Evolutionary conservation across 2,888 invertebrate species (phyloP), one percentile per base, ranked within the genome.

Genomic region (Drosophila prolongata): DNA sequence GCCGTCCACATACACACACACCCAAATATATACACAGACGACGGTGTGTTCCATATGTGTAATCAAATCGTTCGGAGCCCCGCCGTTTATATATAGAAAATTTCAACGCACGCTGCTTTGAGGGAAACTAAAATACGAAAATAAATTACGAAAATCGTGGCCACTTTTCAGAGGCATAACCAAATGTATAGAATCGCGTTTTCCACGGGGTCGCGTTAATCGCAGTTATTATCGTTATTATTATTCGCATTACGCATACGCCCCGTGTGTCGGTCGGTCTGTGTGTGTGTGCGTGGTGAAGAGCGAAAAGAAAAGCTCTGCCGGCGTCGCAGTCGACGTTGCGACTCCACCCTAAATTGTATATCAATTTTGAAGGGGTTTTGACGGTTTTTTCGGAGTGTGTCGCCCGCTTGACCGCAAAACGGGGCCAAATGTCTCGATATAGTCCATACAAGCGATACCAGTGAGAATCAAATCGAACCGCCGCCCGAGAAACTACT

Each of bases 41-140:
- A 30, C 46, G 30, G 46, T 47, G 62, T 72, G 87, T 78, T 78
- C 81, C 78, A 80, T 88, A 85, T 88, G 85, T 87, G 80, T 87
- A 87, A 83, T 73, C 78, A 80, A 79, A 80, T 70, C 70, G 50
- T 53, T 71, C 81, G 72, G 70, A 74, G 69, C 70, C 70, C 77
- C 76, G 77, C 81, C 59, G 84, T 84, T 89, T 90, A 90, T 90
- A 90, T 90, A 90, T 90, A 90, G 90, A 90, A 90, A 90, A 90
- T 87, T 62, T 83, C 58, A 61, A 90, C 90, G 90, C 90, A 89
- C 59, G 56, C 90, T 89, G 80, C 78, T 47, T 34, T 89, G 86
- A 89, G 77, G 78, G 65, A 79, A 86, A 80, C 71, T 78, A 76
- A 87, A 79, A 79, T 84, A 75, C 61, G 40, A 72, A 65, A 66